Base-by-base conservation (phyloP, 2,113 vertebrate genomes). In the Etheostoma spectabile region DNA sequence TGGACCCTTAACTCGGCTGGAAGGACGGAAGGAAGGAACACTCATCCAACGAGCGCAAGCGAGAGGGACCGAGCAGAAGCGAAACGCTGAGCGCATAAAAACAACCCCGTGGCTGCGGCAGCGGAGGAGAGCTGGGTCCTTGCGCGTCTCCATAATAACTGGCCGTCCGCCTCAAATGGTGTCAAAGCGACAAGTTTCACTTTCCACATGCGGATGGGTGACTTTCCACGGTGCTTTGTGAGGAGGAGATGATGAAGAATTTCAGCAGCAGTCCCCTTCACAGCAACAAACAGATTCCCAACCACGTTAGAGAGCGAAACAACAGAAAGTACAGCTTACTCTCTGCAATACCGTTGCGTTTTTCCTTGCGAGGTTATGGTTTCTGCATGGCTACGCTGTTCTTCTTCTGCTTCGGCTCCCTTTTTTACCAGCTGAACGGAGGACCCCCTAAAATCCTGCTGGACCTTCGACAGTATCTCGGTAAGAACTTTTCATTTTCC, bases 381-480 rank as follows among this genome's bases (percentile, higher is more conserved):
- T 96, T 97, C 93, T 99, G 98, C 94, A 97, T 98, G 97, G 96
- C 96, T 89, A 91, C 96, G 52, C 92, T 99, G 87, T 94, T 98
- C 82, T 90, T 99, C 93, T 97, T 99, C 96, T 97, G 97, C 80
- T 82, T 98, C 85, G 97, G 95, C 61, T 99, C 97, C 35, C 96
- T 99, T 65, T 95, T 97, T 88, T 98, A 96, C 87, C 97, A 99
- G 94, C 94, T 99, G 90, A 96, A 97, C 94, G 97, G 97, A 83
- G 98, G 97, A 77, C 96, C 97, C 60, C 97, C 98, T 57, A 95
- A 93, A 92, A 96, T 99, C 91, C 95, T 99, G 84, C 94, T 97
- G 87, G 96, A 98, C 92, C 94, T 99, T 89, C 95, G 97, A 82
- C 97, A 96, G 90, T 99, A 97, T 91, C 94, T 99, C 91, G 98